phyloP scores from a whole-genome alignment of 2,888 invertebrate species.

The Nebria salina region DNA sequence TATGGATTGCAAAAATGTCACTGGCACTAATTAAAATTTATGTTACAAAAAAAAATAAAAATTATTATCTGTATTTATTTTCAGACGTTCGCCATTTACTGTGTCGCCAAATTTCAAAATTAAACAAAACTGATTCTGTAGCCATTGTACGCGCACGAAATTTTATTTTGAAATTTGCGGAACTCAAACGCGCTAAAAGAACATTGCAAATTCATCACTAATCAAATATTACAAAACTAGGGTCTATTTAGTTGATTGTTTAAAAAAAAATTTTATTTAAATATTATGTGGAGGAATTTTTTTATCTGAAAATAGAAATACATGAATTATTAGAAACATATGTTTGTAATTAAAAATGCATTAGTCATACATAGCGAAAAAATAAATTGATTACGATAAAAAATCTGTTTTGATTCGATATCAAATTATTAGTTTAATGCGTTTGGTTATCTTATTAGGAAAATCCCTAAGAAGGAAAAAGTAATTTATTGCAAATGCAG shows the following conservation, averaged over 20 bases:
- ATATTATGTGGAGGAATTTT: not conserved
- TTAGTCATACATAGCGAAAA: not conserved
- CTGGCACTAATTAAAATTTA: conserved; percentile 9
- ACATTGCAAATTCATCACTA: conserved; percentile 46
- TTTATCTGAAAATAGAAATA: not conserved
- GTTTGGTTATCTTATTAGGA: not conserved
- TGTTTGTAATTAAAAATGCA: conserved; percentile 3
- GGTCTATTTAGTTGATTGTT: not conserved
- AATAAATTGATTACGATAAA: not conserved
- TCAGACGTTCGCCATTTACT: conserved; percentile 78
- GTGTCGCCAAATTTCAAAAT: conserved; percentile 80
- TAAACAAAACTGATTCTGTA: conserved; percentile 50
- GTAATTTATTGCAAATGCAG: not conserved
- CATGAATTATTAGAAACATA: not conserved
- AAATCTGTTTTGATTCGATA: not conserved
- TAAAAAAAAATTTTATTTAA: not conserved
- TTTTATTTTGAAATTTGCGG: conserved; percentile 22
- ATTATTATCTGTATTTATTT: conserved; percentile 56
- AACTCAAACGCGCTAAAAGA: conserved; percentile 32
- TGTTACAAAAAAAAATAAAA: conserved; percentile 17
- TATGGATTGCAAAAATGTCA: not conserved
- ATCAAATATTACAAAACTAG: not conserved
- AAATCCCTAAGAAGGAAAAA: not conserved
- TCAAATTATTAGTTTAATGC: not conserved
- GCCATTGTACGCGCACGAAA: conserved; percentile 36